Evolutionary conservation across 2,797 vertebrate species (phyloP).

Genomic region (Mormyrus hasselquistii): DNA sequence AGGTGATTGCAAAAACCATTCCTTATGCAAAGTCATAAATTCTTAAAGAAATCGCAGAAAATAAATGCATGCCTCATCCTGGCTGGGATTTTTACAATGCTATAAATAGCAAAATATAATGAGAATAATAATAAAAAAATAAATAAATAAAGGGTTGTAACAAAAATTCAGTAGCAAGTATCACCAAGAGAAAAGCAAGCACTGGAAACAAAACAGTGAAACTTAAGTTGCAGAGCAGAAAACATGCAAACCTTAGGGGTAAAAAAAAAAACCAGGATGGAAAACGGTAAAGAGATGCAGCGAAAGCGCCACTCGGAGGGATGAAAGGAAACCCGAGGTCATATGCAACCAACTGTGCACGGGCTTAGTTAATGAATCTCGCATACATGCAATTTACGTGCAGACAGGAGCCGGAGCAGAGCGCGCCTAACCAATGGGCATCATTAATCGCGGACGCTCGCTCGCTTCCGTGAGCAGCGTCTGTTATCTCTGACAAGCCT

Average conservation of each 20-base stretch:
- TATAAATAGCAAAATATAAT: not conserved
- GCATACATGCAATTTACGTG: constrained; percentile 25
- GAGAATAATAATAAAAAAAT: not conserved
- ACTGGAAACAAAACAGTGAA: not conserved
- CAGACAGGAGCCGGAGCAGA: constrained; percentile 13
- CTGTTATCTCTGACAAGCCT: constrained; percentile 33
- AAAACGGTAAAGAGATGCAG: not conserved
- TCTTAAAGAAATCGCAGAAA: not conserved
- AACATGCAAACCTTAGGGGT: not conserved
- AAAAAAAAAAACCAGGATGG: not conserved
- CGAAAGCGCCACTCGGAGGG: not conserved
- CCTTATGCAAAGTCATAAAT: not conserved
- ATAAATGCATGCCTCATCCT: not conserved
- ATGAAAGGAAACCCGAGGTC: not conserved
- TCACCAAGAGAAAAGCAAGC: not conserved
- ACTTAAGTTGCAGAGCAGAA: not conserved
- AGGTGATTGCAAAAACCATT: not conserved
- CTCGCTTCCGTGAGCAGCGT: constrained; percentile 19
- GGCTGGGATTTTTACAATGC: not conserved
- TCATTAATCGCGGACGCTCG: constrained; percentile 32
- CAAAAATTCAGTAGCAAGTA: constrained; percentile 4
- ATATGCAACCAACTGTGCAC: not conserved
- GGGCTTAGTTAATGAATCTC: constrained; percentile 26
- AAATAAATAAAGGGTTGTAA: not conserved
- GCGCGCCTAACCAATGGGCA: constrained; percentile 16